Evolutionary conservation across 2,888 invertebrate genomes (phyloP).

Genomic region (Pseudococcus longispinus): DNA sequence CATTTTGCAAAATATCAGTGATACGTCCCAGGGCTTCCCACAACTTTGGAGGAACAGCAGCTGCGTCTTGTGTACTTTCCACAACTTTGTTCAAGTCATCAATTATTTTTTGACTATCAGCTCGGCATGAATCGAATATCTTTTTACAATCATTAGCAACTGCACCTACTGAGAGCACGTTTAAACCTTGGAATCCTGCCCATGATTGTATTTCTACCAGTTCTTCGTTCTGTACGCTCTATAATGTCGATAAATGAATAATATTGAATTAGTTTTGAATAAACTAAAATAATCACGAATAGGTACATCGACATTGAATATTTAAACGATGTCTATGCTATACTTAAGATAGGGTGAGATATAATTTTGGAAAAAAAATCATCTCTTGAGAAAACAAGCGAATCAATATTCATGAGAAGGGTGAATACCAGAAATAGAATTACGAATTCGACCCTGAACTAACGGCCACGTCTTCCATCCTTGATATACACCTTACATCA

Average conservation of each 20-base stretch:
- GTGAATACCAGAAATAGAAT: neutral
- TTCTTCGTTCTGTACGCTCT: conserved; percentile 3
- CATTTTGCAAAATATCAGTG: conserved; percentile 18
- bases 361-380: neutral
- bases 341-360: neutral
- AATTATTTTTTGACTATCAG: neutral
- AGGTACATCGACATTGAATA: neutral
- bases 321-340: neutral
- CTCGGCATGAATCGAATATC: neutral
- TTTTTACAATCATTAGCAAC: conserved; percentile 21
- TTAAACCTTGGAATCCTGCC: conserved; percentile 18
- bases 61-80: neutral
- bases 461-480: neutral
- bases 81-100: neutral
- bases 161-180: neutral
- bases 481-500: neutral
- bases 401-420: neutral
- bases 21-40: neutral
- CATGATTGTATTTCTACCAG: neutral
- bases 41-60: neutral
- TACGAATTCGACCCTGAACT: conserved; percentile 8
- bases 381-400: neutral
- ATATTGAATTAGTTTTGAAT: neutral
- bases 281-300: neutral
- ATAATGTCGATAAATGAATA: neutral